These are phyloP conservation scores for Dipus sagitta DNA, from an alignment of 2,797 vertebrate species.

Conservation along the genomic window DNA sequence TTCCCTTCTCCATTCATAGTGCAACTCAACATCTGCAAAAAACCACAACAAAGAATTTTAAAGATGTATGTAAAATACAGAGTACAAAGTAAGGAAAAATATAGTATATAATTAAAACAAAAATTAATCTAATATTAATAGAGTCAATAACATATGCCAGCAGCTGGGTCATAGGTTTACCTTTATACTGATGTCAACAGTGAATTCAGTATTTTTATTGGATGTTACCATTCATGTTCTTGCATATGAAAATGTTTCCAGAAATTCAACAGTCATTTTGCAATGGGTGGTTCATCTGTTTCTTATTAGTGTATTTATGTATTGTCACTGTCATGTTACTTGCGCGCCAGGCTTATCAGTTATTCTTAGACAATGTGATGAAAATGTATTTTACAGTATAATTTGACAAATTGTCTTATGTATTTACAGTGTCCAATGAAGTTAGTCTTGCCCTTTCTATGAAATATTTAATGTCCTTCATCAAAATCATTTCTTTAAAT, in stretches of 20 bases:
- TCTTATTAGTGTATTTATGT: slow-evolving; percentile 43
- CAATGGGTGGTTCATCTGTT: neutral
- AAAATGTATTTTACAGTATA: slow-evolving; percentile 16
- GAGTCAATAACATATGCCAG: neutral
- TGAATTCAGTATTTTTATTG: neutral
- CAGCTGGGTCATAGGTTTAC: neutral
- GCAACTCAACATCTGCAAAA: neutral
- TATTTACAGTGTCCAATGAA: slow-evolving; percentile 33
- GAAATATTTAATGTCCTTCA: neutral
- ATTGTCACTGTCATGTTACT: neutral
- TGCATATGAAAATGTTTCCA: slow-evolving; percentile 51
- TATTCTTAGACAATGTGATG: slow-evolving; percentile 52
- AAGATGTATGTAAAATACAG: neutral
- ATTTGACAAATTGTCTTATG: slow-evolving; percentile 1
- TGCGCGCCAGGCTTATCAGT: neutral
- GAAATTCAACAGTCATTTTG: slow-evolving; percentile 32
- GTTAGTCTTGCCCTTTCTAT: neutral
- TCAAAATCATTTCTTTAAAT: neutral
- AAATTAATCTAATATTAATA: neutral
- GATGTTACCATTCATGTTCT: neutral
- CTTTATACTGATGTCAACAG: neutral
- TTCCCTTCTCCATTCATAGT: neutral
- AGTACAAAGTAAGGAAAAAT: neutral
- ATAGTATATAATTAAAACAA: neutral
- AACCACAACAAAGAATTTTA: neutral